Conservation (phyloP, 2,113 vertebrate genomes). For the Scartelaos histophorus region DNA sequence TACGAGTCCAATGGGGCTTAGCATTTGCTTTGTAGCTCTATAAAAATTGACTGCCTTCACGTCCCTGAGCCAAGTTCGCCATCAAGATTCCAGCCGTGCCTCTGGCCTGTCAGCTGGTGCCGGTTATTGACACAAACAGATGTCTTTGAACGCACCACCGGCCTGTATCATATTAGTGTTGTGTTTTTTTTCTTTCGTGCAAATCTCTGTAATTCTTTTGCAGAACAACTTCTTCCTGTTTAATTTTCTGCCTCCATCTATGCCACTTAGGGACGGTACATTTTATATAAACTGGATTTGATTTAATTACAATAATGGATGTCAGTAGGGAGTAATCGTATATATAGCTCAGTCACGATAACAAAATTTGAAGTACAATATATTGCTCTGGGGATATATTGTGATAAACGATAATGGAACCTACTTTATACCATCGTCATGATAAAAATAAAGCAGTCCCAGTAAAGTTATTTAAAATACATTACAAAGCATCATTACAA, state of each 20-base stretch:
- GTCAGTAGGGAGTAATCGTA: no score
- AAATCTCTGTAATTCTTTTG: background rate
- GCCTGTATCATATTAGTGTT: slow-evolving; percentile 8
- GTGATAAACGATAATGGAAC: no score
- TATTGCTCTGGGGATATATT: no score
- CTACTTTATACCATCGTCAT: no score
- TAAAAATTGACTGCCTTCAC: slow-evolving; percentile 35
- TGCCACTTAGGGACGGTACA: slow-evolving; percentile 10
- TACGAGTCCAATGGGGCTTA: slow-evolving; percentile 39
- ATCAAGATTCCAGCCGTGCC: slow-evolving; percentile 24
- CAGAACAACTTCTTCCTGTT: background rate
- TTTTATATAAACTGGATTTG: no score
- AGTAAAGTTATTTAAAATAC: no score
- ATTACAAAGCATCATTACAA: no score
- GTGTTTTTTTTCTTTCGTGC: slow-evolving; percentile 1
- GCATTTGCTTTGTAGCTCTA: slow-evolving; percentile 37
- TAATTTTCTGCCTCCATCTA: slow-evolving; percentile 10
- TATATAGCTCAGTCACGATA: no score
- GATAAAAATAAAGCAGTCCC: no score
- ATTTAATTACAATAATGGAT: no score
- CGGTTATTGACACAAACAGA: slow-evolving; percentile 8
- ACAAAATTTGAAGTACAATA: no score
- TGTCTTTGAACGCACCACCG: slow-evolving; percentile 8
- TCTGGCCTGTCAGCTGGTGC: slow-evolving; percentile 7
- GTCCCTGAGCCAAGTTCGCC: slow-evolving; percentile 35